Base-by-base conservation (phyloP, 2,888 invertebrate species). In the Amblyjoppa fuscipennis region DNA sequence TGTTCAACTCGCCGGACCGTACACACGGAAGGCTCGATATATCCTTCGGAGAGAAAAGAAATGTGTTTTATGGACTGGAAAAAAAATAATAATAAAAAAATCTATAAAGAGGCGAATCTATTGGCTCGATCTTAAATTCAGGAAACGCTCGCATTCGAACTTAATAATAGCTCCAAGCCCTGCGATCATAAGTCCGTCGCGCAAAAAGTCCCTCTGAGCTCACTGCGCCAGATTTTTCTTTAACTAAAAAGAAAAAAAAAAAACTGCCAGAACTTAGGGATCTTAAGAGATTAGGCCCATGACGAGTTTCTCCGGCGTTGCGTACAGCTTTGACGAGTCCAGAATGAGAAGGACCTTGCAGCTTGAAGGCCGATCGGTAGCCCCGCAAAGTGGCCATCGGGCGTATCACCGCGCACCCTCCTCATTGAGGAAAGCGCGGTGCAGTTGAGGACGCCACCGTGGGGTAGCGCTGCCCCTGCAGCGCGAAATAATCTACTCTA, bases 361-460 rank as follows among this genome's bases (percentile, higher is more conserved):
- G 64, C 56, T 16, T 16, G 25, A 71, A 76, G 31, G 69, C 56
- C 49, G 56, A 75, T 78, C 85, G 73, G 86, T 86, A 87, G 88
- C 87, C 53, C 85, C 86, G 71, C 87, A 88, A 86, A 74, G 85
- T 88, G 87, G 83, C 88, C 87, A 87, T 87, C 82, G 84, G 78
- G 84, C 81, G 84, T 87, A 87, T 78, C 83, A 85, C 84, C 84
- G 74, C 28, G 73, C 81, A 75, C 84, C 85, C 77, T 71, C 76
- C 41, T 49, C 64, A 41, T n/a, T 69, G 31, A 25, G 11, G n/a
- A 49, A 4, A 13, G 45, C 49, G 51, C 38, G 16, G 31, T 53
- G 45, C 38, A 34, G 31, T 31, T 34, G n/a, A 38, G 59, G 25
- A 34, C 31, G 41, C 53, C 51, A 64, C 64, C 31, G 64, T 34